Evolutionary conservation across 2,113 vertebrate species (phyloP).

Genomic region (Leucoraja erinaceus): DNA sequence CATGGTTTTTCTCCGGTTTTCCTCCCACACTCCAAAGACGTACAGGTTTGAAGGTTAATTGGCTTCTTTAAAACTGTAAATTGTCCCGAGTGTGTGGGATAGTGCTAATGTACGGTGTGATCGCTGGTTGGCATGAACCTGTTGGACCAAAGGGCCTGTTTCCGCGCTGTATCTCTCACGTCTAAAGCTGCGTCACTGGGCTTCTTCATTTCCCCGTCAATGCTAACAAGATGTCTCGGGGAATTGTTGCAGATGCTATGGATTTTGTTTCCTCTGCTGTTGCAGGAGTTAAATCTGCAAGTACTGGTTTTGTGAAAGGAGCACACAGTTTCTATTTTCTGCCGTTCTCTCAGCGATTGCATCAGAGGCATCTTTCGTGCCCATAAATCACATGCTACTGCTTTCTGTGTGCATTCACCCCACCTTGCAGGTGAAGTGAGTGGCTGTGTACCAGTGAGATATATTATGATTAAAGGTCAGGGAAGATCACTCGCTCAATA

Average conservation of each 20-base stretch:
- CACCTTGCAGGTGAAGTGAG: neutral
- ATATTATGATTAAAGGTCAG: constrained; percentile 10
- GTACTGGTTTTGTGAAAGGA: neutral
- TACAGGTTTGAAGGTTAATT: too few relatives aligned
- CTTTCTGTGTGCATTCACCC: neutral
- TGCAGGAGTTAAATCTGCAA: neutral
- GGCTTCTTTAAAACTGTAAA: too few relatives aligned
- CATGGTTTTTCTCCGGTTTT: too few relatives aligned
- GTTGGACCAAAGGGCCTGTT: too few relatives aligned
- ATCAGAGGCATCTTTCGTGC: neutral
- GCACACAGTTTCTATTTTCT: neutral
- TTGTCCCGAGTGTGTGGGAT: too few relatives aligned
- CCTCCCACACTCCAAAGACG: too few relatives aligned
- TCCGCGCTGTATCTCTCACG: too few relatives aligned
- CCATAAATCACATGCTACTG: neutral
- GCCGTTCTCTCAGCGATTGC: too few relatives aligned
- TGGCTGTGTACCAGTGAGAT: constrained; percentile 29
- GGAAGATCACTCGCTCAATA: neutral
- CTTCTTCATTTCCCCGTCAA: neutral
- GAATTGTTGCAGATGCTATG: neutral
- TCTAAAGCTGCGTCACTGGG: too few relatives aligned
- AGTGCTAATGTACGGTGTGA: too few relatives aligned
- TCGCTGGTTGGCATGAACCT: too few relatives aligned
- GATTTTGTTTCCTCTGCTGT: neutral
- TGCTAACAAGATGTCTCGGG: neutral